Base-by-base conservation (phyloP, 2,888 invertebrate species). In the Hyles lineata region DNA sequence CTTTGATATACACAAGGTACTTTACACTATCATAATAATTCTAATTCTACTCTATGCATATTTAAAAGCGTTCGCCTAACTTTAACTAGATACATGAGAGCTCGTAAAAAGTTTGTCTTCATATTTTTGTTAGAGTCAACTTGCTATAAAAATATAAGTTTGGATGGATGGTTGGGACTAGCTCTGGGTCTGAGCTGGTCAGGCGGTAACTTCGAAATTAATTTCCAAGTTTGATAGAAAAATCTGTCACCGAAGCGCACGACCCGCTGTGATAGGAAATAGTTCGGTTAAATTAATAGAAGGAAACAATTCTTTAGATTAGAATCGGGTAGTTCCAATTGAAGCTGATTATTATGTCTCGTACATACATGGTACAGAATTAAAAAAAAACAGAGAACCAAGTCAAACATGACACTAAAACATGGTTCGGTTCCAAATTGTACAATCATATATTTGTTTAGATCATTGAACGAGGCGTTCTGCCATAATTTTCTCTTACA, bases 201-300 rank as follows among this genome's bases (percentile, higher is more conserved):
- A 88, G 87, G 86, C 83, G 83, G 85, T 83, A 89, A 91, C 89
- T 92, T 91, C 85, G 85, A 91, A 92, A 92, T 92, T 92, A 92
- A 92, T 92, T 91, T 91, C 84, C 76, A 91, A 92, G 88, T 92
- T 92, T 89, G 89, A 92, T 91, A 87, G 90, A 91, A 91, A 91
- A 92, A 90, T 91, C 83, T 83, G 81, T 83, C 88, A 84, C 81
- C 80, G 83, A 80, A 87, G 81, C 78, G 80, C 74, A 79, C 72
- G 73, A 72, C 67, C 72, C 43, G 21, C 21, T n/a, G 43, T 32
- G 11, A 15, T 35, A 35, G 32, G 15, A 21, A 35, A 72, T 58
- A 58, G 55, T 29, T 50, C n/a, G 11, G 63, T 43, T 58, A 67
- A 67, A 67, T 67, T 67, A 67, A 50, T 50, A 23, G 9, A 23